Evolutionary conservation across 2,113 vertebrate genomes (phyloP).

Genomic region (Bothrops jararaca): DNA sequence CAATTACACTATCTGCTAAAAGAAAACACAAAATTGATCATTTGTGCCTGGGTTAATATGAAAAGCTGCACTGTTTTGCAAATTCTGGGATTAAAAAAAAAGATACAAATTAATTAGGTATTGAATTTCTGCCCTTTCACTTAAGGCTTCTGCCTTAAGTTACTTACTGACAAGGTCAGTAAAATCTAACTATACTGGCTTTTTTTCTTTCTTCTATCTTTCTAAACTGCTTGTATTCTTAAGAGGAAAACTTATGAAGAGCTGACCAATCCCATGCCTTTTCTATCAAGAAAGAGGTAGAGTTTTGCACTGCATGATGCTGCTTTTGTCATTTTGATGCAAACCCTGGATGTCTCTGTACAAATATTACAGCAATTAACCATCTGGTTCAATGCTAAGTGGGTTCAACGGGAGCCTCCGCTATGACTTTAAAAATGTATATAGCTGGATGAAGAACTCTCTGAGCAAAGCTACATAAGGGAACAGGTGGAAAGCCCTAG

Average conservation of each 20-base stretch:
- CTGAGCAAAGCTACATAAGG: background rate
- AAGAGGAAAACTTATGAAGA: conserved; percentile 11
- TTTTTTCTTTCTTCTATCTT: conserved; percentile 47
- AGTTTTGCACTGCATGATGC: background rate
- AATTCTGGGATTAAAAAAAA: conserved; percentile 54
- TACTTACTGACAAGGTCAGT: conserved; percentile 58
- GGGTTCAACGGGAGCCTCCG: background rate
- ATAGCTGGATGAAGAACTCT: background rate
- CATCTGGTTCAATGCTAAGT: conserved; percentile 3
- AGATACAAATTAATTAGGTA: conserved; percentile 70
- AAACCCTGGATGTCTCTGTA: background rate
- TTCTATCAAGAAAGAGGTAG: background rate
- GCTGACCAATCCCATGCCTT: background rate
- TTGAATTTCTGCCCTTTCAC: conserved; percentile 60
- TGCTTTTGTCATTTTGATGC: background rate
- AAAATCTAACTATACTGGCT: conserved; percentile 37
- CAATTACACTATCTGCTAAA: background rate
- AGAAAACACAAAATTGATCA: conserved; percentile 31
- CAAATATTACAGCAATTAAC: conserved; percentile 2
- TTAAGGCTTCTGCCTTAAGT: conserved; percentile 58
- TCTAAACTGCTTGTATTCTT: conserved; percentile 27
- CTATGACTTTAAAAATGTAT: conserved; percentile 12
- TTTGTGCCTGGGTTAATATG: conserved; percentile 44
- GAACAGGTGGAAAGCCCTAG: background rate
- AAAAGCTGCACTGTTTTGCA: conserved; percentile 53